These are phyloP conservation scores for Epinephelus moara DNA, from an alignment of 2,113 vertebrate genomes.

Conservation along the genomic window DNA sequence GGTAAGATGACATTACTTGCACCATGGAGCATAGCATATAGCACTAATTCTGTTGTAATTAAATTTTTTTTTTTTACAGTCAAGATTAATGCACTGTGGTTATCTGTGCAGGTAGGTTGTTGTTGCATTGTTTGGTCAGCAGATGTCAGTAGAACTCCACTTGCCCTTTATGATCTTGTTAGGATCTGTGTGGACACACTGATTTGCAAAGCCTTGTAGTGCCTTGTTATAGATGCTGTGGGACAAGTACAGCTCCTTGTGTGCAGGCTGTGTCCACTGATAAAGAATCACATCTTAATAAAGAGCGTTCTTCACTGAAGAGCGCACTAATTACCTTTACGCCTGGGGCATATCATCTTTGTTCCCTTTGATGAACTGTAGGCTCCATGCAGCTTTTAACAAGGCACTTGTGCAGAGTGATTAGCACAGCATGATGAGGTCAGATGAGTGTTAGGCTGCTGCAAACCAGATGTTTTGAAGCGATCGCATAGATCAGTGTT, in stretches of 20 bases:
- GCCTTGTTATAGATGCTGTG: neutral
- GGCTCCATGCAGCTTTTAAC: constrained; percentile 11
- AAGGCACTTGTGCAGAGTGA: constrained; percentile 3
- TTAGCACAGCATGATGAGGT: neutral
- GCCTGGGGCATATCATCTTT: neutral
- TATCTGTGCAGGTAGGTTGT: neutral
- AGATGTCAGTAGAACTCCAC: constrained; percentile 69
- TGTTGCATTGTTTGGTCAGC: constrained; percentile 36
- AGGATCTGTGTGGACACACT: neutral
- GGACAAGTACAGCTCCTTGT: neutral
- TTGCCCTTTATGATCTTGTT: neutral
- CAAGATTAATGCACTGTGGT: neutral
- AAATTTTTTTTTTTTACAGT: neutral
- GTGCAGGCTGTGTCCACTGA: neutral
- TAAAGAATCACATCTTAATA: constrained; percentile 21
- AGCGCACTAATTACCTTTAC: constrained; percentile 19
- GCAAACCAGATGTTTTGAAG: neutral
- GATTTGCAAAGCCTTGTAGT: neutral
- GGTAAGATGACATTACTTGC: constrained; percentile 78
- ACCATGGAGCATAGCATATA: too few relatives aligned
- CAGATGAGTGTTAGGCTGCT: neutral
- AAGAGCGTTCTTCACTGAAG: constrained; percentile 3
- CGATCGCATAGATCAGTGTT: neutral
- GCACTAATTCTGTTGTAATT: neutral
- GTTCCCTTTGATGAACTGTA: constrained; percentile 22